Evolutionary conservation across 1,140 invertebrate genomes (phyloP), one percentile per base, ranked within the genome.

Genomic region (Lasaia peninsularis): DNA sequence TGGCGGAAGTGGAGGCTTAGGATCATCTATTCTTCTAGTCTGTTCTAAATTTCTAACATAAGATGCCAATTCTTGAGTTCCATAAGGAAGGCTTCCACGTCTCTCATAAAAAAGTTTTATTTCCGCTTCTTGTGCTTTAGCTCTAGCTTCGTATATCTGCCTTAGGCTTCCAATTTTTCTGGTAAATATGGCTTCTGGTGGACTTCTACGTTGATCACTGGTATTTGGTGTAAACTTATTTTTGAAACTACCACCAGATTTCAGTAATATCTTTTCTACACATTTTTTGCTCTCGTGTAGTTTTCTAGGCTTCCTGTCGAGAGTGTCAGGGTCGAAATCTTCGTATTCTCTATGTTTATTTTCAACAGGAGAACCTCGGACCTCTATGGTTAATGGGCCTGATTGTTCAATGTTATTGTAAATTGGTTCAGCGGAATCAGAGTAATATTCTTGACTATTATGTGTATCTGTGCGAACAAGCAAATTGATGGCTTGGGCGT

Each of bases 261-360:
- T 89, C 10, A 86, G 55, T 18, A 89, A 64, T 60, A 90, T 94
- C 62, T 93, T 92, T n/a, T 88, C 88, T 1, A 90, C 80, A 55
- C 73, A 73, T 70, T 82, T 86, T 51, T 77, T 75, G 48, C 56
- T 54, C 67, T 75, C 78, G 9, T 63, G 50, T 18, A 18, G 54
- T 31, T 62, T 80, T 54, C 75, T 85, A 12, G 94, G 93, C 76
- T 95, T 95, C 14, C 95, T 89, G 70, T 96, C 95, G 14, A 96
- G 78, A 1, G 95, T 96, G 67, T 96, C 95, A 0, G 95, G 94
- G 73, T 96, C 95, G 71, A 95, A 96, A 57, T 92, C 91, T 61
- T 96, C 95, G 9, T 61, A 72, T 21, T 69, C 60, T 10, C 73
- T 79, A 54, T 60, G 63, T 55, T 74, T 78, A 51, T 69, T 76